Base-by-base conservation (phyloP, 2,888 invertebrate species). In the Carcina quercana region DNA sequence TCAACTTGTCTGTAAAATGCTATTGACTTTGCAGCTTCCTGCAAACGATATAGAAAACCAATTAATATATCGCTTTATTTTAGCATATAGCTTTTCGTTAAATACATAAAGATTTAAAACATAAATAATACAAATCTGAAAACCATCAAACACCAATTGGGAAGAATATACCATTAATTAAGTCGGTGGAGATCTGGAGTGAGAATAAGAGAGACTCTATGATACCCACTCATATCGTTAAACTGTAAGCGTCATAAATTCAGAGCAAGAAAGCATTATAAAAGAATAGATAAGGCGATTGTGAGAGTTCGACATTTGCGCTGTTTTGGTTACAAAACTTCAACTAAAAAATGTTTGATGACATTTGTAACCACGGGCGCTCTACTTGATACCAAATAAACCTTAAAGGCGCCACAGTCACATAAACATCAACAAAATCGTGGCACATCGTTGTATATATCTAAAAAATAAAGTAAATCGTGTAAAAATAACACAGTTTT, bases 1-100 rank as follows among this genome's bases (percentile, higher is more conserved):
- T 47, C 42, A 1, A 61, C 59, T 13, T 58, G 56, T 22, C 66
- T 50, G 42, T 75, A 76, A 36, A 74, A 75, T 0, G 74, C 67
- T 37, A 76, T 53, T 0, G 74, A 58, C 21, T 61, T 49, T 0
- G 62, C 61, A 3, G 75, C 75, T 43, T 72, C 73, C 76, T 76
- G 47, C 13, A 8, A 13, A 5, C 2, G 14, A 7, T 22, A 7
- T n/a, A 22, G 5, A 7, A 7, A 22, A 22, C 3, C 22, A 8
- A 3, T 22, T 22, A 7, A 22, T 22, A 7, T 22, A 22, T 3
- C 8, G 3, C n/a, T 22, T 22, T 7, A 7, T 17, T 5, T 7
- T 17, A 7, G 17, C 5, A 17, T 17, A 7, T 7, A 17, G 17
- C 17, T 17, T 5, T 17, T 17, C 5, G 7, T 5, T 17, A 17